A percentile compares a stretch with the other conserved stretches of the same genome.
Evolutionary conservation across 1,140 invertebrate species (phyloP).

Genomic region (Metopolophium dirhodum): DNA sequence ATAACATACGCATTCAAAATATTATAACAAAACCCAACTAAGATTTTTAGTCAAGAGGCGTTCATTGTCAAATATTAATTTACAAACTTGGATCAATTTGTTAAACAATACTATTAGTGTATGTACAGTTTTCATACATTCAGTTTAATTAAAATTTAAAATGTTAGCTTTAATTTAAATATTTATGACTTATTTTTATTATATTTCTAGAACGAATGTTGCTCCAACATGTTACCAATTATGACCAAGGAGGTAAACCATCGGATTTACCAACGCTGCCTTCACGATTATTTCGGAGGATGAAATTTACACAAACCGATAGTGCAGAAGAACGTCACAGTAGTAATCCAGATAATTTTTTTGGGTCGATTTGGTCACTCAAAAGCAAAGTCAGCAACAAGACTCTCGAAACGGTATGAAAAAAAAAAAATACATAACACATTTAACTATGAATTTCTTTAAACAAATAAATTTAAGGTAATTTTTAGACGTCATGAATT

Average conservation of each 20-base stretch:
- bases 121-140: too few relatives aligned
- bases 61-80: too few relatives aligned
- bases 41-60: too few relatives aligned
- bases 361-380: conserved; percentile 45
- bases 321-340: not conserved
- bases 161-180: not conserved
- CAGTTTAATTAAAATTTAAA: not conserved
- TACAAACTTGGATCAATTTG: not conserved
- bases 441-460: not conserved
- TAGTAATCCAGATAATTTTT: conserved; percentile 12
- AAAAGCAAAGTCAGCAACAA: conserved; percentile 35
- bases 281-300: conserved; percentile 20
- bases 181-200: not conserved
- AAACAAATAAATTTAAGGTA: not conserved
- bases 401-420: conserved; percentile 6
- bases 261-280: not conserved
- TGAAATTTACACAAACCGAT: conserved; percentile 43
- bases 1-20: too few relatives aligned
- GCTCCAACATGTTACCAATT: not conserved
- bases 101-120: not conserved
- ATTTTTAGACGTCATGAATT: too few relatives aligned
- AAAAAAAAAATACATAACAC: not conserved
- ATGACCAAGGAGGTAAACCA: conserved; percentile 26
- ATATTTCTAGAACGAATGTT: conserved; percentile 2
- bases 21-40: too few relatives aligned